Evolutionary conservation across 1,140 invertebrate species (phyloP).

Genomic region (Nasonia giraulti): DNA sequence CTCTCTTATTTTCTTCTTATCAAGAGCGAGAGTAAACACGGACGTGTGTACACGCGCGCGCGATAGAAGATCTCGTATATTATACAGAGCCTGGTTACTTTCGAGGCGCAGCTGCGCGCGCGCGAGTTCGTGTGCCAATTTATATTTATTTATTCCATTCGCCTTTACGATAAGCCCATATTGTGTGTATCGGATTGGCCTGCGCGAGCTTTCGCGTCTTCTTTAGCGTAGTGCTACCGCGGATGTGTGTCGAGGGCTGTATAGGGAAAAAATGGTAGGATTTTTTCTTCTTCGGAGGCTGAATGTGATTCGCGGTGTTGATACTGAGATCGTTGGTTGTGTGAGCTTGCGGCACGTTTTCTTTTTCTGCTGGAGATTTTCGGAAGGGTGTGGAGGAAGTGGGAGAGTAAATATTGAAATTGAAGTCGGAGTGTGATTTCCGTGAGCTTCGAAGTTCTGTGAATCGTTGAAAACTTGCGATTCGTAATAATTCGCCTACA

Average conservation of each 20-base stretch:
- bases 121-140: neutral
- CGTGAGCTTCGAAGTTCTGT: neutral
- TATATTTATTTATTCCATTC: slow-evolving; percentile 26
- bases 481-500: too few species aligned
- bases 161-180: slow-evolving; percentile 6
- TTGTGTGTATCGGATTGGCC: neutral
- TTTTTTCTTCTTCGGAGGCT: neutral
- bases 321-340: neutral
- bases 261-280: neutral
- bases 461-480: neutral
- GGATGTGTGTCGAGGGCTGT: neutral
- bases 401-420: neutral
- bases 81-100: neutral
- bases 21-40: neutral
- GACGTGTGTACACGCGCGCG: neutral
- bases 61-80: neutral
- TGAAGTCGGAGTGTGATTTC: neutral
- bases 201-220: neutral
- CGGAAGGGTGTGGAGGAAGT: too few species aligned
- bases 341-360: too few species aligned
- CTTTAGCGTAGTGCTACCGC: neutral
- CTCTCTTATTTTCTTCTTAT: neutral
- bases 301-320: neutral
- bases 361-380: too few species aligned
- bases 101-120: neutral